phyloP scores from a whole-genome alignment of 2,797 vertebrate species.

The Pipistrellus kuhlii region DNA sequence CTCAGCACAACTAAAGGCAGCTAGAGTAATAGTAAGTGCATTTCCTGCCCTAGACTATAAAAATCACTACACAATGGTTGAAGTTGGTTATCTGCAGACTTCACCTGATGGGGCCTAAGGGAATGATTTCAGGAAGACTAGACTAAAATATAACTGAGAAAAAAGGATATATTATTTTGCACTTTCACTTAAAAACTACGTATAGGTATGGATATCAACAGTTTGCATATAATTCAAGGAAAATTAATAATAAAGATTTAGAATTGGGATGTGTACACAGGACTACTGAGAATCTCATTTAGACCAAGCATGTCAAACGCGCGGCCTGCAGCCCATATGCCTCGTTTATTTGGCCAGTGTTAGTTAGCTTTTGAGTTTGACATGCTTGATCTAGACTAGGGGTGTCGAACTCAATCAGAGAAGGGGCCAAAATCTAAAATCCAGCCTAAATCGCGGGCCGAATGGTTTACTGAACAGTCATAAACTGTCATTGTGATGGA shows the following conservation, averaged over 20 bases:
- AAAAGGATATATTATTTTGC: neutral
- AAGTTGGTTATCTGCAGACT: neutral
- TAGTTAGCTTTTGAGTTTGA: no score
- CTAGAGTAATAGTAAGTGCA: neutral
- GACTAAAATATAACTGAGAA: slow-evolving; percentile 25
- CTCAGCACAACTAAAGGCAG: neutral
- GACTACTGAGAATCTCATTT: neutral
- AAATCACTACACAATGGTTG: neutral
- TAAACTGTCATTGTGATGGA: no score
- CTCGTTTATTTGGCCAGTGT: no score
- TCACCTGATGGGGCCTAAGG: neutral
- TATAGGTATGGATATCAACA: neutral
- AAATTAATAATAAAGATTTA: slow-evolving; percentile 8
- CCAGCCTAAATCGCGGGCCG: no score
- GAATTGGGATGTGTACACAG: neutral
- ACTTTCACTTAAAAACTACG: neutral
- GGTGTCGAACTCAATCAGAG: no score
- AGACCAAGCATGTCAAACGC: no score
- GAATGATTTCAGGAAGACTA: slow-evolving; percentile 34
- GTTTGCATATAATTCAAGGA: neutral
- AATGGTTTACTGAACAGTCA: no score
- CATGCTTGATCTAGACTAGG: neutral
- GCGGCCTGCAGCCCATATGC: no score
- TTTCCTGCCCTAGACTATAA: slow-evolving; percentile 3
- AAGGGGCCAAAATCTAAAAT: no score